Evolutionary conservation across 2,888 invertebrate species (phyloP), one percentile per base, ranked within the genome.

Genomic region (Lymantria dispar): DNA sequence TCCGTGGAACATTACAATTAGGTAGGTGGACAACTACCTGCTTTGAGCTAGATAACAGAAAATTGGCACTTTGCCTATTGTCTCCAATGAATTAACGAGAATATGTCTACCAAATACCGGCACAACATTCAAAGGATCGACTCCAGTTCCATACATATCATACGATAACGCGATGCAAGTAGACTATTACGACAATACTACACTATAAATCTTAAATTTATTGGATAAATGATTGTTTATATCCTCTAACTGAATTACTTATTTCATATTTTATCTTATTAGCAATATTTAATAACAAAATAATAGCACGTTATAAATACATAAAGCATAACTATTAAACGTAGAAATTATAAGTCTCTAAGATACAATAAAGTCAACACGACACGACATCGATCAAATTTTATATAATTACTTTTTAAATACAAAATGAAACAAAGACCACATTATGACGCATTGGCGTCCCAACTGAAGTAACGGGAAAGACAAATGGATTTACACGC

Each of bases 401-500:
- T 46, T 64, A 22, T 22, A 70, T 59, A 64, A 63, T 58, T 50
- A 36, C 33, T n/a, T 57, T 68, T 58, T 51, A 56, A 62, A 65
- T 64, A 62, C 45, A 29, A 39, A 64, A 62, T 68, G 59, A 57
- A 60, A 68, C 70, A 60, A 54, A 63, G 71, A 74, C 14, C 66
- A 59, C 62, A 76, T 33, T 64, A 74, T 61, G 75, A 74, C 78
- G 78, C 71, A 52, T 58, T 30, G 54, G 63, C 75, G 73, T 70
- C 62, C 56, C 62, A 78, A 85, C 73, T 70, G 76, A 83, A 79
- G 78, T 63, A 79, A 85, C 75, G 83, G 87, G 86, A 87, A 87
- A 89, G 88, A 90, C 87, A 89, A 89, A 90, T 90, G 87, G 89
- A 90, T 89, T 87, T 85, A 86, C 80, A 83, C 81, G 74, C 78